Base-by-base conservation (phyloP, 2,113 vertebrate species). In the Gulo gulo region DNA sequence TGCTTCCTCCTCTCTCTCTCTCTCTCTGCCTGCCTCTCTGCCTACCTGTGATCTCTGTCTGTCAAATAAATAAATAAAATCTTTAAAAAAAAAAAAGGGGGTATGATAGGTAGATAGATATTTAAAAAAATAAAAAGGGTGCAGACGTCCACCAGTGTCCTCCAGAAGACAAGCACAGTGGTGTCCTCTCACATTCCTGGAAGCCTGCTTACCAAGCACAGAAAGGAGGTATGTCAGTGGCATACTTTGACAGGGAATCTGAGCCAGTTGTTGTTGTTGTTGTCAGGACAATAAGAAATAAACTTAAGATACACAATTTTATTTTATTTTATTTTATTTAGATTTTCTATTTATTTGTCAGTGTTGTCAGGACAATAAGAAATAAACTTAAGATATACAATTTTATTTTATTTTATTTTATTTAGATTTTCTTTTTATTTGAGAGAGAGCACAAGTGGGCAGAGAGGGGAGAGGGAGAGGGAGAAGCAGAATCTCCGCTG, bases 101-200 rank as follows among this genome's bases (percentile, higher is more conserved):
- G n/a, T n/a, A n/a, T n/a, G 16, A 1, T 69, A n/a, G 34, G 2
- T 18, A 18, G 65, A 18, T n/a, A 69, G 65, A 18, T n/a, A n/a
- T 57, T 57, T 57, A 6, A 31, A 63, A 29, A 67, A 69, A 69
- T 63, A 79, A 50, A 71, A 88, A 88, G 18, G 0, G 14, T 69
- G 0, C n/a, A 88, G 16, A 9, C 0, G 0, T 96, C 52, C 11
- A 34, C 67, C 45, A n/a, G 50, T 55, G 5, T 90, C 36, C 34
- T 94, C 76, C 26, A 42, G 69, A 57, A 6, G 67, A 52, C 13
- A 1, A 8, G n/a, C 5, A 1, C 47, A 83, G 20, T 0, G 29
- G 42, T 1, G 0, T 26, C 2, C 11, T 11, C 2, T 2, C 7
- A 16, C 29, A 13, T 57, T 39, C 24, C 8, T 0, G 0, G 57